phyloP scores from a whole-genome alignment of 2,113 vertebrate genomes.

The Rana temporaria region DNA sequence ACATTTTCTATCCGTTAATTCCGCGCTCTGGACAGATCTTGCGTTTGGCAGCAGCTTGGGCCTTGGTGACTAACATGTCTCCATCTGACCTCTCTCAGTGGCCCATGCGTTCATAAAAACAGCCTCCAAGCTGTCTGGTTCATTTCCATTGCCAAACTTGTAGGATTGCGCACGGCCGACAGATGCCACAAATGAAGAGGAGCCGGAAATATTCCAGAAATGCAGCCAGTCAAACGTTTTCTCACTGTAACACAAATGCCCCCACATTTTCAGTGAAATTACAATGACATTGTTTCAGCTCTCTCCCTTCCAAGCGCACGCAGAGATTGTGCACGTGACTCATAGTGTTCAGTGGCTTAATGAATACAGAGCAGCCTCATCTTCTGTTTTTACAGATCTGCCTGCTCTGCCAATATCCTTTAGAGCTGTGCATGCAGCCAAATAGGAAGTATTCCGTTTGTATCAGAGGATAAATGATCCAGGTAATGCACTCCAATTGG shows the following conservation, averaged over 20 bases:
- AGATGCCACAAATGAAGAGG: conserved; percentile 35
- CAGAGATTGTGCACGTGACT: not conserved
- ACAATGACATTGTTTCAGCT: not conserved
- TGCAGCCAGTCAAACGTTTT: not conserved
- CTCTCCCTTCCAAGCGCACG: not conserved
- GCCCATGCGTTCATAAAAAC: conserved; percentile 24
- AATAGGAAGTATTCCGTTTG: not conserved
- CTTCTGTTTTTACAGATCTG: not conserved
- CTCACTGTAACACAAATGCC: not conserved
- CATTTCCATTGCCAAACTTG: conserved; percentile 30
- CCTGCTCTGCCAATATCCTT: not conserved
- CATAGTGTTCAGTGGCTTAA: not conserved
- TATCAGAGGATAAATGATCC: not conserved
- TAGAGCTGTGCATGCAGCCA: not conserved
- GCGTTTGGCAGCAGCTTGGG: not conserved
- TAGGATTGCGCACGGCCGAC: conserved; percentile 19
- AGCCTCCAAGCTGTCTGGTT: conserved; percentile 35
- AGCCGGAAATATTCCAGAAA: conserved; percentile 51
- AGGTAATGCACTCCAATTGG: not conserved
- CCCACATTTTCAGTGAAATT: not conserved
- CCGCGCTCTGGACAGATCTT: not conserved
- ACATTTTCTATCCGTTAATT: not conserved
- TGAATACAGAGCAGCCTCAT: not conserved
- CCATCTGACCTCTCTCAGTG: conserved; percentile 2
- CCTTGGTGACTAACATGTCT: not conserved